These are phyloP conservation scores for Uropetala carovei DNA, from an alignment of 2,888 invertebrate genomes.

Conservation along the genomic window DNA sequence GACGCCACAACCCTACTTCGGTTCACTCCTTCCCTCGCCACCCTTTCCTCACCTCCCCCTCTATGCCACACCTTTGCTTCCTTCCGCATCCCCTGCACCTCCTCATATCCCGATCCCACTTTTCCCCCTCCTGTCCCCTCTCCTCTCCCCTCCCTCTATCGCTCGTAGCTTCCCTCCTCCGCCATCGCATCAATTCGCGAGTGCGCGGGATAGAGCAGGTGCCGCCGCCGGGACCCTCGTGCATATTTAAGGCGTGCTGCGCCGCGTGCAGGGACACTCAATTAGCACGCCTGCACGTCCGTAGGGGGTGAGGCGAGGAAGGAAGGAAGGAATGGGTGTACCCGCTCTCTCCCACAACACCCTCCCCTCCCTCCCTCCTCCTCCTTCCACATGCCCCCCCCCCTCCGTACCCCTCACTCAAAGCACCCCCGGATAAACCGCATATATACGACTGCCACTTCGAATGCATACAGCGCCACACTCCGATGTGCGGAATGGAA, in stretches of 20 bases:
- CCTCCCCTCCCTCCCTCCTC: no score
- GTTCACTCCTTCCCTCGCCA: no score
- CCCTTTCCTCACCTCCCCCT: no score
- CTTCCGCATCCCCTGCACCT: no score
- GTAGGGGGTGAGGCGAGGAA: background rate
- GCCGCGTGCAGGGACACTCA: constrained; percentile 32
- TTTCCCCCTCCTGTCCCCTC: no score
- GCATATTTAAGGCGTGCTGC: constrained; percentile 35
- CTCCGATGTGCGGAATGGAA: background rate
- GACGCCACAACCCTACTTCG: no score
- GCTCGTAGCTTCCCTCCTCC: background rate
- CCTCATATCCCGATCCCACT: no score
- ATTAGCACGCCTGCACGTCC: constrained; percentile 28
- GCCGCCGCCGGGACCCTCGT: background rate
- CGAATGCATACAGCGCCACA: background rate
- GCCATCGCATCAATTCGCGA: constrained; percentile 12
- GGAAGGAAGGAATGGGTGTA: no score
- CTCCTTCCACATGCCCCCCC: no score
- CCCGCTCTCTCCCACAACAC: no score
- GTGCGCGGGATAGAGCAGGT: constrained; percentile 27
- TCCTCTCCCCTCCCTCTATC: background rate
- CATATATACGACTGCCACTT: constrained; percentile 15
- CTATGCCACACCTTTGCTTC: no score
- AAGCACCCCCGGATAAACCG: background rate
- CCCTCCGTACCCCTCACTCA: no score